A percentile compares a stretch with the other conserved stretches of the same genome.
Evolutionary conservation across 2,113 vertebrate genomes (phyloP).

Genomic region (Cricetomys ansorgei): DNA sequence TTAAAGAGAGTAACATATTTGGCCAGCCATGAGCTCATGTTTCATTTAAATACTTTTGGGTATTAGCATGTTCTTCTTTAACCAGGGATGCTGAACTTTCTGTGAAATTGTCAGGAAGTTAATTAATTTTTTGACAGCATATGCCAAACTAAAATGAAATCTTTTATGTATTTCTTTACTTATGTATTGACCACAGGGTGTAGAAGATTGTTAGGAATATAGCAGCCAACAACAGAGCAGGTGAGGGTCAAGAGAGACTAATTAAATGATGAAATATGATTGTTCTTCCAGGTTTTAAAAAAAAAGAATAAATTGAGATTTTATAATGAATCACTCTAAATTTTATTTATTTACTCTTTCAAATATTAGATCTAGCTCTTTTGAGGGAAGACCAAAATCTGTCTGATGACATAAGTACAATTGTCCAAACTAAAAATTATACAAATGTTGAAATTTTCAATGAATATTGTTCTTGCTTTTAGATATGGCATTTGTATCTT

Average conservation of each 20-base stretch:
- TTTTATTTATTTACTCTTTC: background rate
- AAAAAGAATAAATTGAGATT: background rate
- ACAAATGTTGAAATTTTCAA: background rate
- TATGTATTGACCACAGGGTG: background rate
- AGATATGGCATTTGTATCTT: background rate
- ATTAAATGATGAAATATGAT: background rate
- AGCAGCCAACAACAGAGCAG: background rate
- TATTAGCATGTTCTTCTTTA: background rate
- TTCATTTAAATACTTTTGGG: background rate
- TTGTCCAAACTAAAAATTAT: background rate
- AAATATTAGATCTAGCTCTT: conserved; percentile 16
- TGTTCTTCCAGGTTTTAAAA: background rate
- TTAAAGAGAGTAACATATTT: background rate
- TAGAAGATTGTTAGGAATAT: background rate
- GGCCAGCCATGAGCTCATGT: background rate
- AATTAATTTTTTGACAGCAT: background rate
- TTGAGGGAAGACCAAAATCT: background rate
- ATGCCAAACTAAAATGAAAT: background rate
- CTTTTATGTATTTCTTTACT: background rate
- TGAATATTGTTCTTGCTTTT: conserved; percentile 39
- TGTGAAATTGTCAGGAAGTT: background rate
- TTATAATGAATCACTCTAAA: background rate
- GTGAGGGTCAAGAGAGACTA: background rate
- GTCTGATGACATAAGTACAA: background rate
- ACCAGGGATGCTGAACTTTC: background rate